Evolutionary conservation across 1,140 invertebrate genomes (phyloP).

Genomic region (Lordiphosa collinella): DNA sequence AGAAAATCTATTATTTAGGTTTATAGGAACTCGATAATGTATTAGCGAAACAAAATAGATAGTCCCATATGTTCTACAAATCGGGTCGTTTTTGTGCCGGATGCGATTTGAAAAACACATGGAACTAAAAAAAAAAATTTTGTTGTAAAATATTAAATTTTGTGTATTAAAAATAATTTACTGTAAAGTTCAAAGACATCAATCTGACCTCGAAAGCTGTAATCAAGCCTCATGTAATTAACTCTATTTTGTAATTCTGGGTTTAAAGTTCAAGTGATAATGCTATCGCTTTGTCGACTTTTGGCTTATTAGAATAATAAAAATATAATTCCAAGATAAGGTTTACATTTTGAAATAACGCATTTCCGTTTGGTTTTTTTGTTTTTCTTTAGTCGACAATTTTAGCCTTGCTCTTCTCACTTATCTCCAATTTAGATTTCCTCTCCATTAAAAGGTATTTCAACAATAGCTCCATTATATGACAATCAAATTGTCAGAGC

Average conservation of each 20-base stretch:
- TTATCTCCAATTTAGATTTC: neutral
- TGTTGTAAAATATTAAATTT: too few species aligned
- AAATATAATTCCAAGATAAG: neutral
- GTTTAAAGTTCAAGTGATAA: constrained; percentile 2
- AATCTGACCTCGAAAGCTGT: too few species aligned
- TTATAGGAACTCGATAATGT: too few species aligned
- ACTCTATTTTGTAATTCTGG: neutral
- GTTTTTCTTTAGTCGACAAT: neutral
- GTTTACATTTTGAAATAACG: constrained; percentile 15
- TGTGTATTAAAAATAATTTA: too few species aligned
- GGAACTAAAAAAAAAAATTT: too few species aligned
- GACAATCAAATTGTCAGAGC: constrained; percentile 10
- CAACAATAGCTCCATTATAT: constrained; percentile 12
- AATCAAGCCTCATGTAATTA: neutral
- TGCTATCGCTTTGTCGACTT: neutral
- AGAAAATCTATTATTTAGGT: too few species aligned
- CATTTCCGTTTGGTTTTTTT: constrained; percentile 9
- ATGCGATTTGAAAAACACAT: too few species aligned
- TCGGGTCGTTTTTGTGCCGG: too few species aligned
- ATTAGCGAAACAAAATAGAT: too few species aligned
- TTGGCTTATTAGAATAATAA: neutral
- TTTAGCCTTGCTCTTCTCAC: neutral
- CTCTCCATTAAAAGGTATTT: neutral
- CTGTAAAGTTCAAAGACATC: too few species aligned
- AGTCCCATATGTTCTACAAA: too few species aligned